Evolutionary conservation across 2,888 invertebrate genomes (phyloP).

Genomic region (Folsomia manolachei): DNA sequence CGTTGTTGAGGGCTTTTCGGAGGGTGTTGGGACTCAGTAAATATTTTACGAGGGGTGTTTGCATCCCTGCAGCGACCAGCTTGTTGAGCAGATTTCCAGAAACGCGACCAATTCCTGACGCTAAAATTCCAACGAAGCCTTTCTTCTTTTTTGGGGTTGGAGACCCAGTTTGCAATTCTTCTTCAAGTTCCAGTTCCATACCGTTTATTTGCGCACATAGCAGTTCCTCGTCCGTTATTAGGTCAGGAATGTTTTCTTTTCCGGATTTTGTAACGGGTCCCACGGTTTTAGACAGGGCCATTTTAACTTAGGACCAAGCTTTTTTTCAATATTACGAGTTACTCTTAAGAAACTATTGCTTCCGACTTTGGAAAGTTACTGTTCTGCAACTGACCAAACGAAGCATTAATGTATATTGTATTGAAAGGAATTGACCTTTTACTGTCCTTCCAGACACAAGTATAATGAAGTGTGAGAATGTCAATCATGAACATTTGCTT

Average conservation of each 20-base stretch:
- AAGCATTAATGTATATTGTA: too few relatives aligned
- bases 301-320: too few relatives aligned
- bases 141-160: neutral
- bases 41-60: conserved; percentile 22
- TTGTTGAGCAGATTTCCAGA: conserved; percentile 16
- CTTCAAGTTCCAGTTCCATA: neutral
- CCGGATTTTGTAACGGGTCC: too few relatives aligned
- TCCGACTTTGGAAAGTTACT: too few relatives aligned
- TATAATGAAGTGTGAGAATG: too few relatives aligned
- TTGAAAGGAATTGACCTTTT: too few relatives aligned
- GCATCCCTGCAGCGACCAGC: conserved; percentile 11
- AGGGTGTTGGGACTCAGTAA: conserved; percentile 13
- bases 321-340: too few relatives aligned
- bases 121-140: neutral
- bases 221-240: neutral
- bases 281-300: neutral
- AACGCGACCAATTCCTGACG: conserved; percentile 1
- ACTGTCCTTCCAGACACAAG: too few relatives aligned
- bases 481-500: too few relatives aligned
- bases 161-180: neutral
- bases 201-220: neutral
- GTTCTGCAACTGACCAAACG: too few relatives aligned
- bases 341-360: too few relatives aligned
- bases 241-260: too few relatives aligned
- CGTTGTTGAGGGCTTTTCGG: conserved; percentile 20